phyloP scores from a whole-genome alignment of 2,113 vertebrate genomes.

The Myocastor coypus region DNA sequence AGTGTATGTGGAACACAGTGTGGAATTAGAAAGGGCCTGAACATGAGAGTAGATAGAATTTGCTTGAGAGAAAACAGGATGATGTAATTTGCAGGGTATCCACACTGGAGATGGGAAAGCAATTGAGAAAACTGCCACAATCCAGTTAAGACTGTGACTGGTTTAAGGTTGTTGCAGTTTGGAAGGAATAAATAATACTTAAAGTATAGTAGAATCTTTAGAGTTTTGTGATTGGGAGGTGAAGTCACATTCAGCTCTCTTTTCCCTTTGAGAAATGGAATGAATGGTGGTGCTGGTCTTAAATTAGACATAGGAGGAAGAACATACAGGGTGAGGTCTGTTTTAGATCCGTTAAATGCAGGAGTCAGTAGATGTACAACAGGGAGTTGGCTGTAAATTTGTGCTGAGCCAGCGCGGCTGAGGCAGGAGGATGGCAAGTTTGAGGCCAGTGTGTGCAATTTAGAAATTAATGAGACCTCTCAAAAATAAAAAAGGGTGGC shows the following conservation, averaged over 20 bases:
- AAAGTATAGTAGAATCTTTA: slow-evolving; percentile 13
- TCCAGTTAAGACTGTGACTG: background rate
- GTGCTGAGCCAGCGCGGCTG: background rate
- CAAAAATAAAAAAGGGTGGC: background rate
- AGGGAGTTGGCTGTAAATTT: background rate
- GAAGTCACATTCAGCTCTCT: background rate
- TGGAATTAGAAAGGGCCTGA: background rate
- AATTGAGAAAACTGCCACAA: background rate
- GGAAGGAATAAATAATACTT: background rate
- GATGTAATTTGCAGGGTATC: background rate
- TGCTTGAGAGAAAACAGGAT: background rate
- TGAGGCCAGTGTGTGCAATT: background rate
- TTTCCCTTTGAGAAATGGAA: background rate
- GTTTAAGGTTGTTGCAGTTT: background rate
- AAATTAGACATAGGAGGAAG: background rate
- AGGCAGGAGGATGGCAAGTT: background rate
- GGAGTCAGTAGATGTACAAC: background rate
- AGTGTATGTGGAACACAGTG: background rate
- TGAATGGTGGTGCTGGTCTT: background rate
- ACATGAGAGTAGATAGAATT: background rate
- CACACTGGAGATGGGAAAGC: background rate
- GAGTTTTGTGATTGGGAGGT: background rate
- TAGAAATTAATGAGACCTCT: background rate
- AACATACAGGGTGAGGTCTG: background rate
- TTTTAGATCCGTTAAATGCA: background rate